These are phyloP conservation scores for Pterois miles DNA, from an alignment of 2,797 vertebrate species.

Conservation along the genomic window DNA sequence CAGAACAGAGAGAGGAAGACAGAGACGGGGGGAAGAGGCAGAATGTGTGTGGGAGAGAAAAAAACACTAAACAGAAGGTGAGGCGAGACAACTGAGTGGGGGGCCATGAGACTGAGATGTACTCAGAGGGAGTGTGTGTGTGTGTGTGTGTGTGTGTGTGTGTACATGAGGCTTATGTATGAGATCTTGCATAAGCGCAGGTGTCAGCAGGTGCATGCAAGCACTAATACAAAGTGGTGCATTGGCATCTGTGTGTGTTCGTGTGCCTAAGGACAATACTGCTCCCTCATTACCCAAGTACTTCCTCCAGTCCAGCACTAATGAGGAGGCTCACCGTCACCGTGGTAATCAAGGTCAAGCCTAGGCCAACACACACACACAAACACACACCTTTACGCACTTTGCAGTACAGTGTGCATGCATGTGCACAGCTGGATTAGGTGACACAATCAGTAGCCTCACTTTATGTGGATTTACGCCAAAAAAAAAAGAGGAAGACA, in stretches of 20 bases:
- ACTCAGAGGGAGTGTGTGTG: constrained; percentile 49
- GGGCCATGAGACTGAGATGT: constrained; percentile 75
- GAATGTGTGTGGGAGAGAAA: constrained; percentile 76
- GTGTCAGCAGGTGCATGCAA: constrained; percentile 79
- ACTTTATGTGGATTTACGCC: background rate
- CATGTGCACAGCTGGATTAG: constrained; percentile 23
- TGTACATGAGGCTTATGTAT: constrained; percentile 59
- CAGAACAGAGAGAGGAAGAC: constrained; percentile 71
- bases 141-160: constrained; percentile 26
- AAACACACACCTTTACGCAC: constrained; percentile 26
- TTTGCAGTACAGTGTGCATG: constrained; percentile 10
- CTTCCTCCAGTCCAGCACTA: constrained; percentile 79
- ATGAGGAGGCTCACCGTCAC: constrained; percentile 80
- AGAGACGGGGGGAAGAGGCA: constrained; percentile 69
- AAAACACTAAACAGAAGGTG: constrained; percentile 80
- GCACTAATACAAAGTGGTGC: constrained; percentile 67
- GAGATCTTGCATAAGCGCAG: constrained; percentile 78
- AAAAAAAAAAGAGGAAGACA: background rate
- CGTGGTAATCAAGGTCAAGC: constrained; percentile 84
- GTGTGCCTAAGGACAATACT: constrained; percentile 69
- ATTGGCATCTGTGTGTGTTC: constrained; percentile 67
- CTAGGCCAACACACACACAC: constrained; percentile 68
- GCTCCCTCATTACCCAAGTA: constrained; percentile 82
- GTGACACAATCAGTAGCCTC: background rate
- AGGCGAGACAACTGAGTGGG: constrained; percentile 80